Conservation (phyloP, 1,140 invertebrate species). For the Orius insidiosus region DNA sequence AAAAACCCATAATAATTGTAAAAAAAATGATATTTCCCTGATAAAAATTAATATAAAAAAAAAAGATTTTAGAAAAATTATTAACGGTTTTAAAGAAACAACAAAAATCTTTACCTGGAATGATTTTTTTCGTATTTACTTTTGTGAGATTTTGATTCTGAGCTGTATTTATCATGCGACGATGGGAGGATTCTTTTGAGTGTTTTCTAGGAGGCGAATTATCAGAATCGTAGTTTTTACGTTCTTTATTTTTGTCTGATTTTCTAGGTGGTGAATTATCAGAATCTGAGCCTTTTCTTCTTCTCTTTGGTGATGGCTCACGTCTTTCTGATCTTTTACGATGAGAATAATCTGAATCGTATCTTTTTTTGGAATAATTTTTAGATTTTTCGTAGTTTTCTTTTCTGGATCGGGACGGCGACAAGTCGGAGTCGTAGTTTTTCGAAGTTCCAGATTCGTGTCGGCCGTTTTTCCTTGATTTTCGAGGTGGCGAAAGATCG, state of each 20-base stretch:
- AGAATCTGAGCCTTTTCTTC: conserved; percentile 9
- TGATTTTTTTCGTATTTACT: conserved; percentile 12
- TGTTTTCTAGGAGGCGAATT: conserved; percentile 23
- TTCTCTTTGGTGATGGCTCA: conserved; percentile 14
- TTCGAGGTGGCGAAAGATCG: conserved; percentile 20
- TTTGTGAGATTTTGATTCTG: conserved; percentile 23
- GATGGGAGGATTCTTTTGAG: neutral
- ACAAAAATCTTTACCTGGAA: neutral
- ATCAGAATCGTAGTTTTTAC: conserved; percentile 21
- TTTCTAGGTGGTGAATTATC: conserved; percentile 18
- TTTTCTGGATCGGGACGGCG: conserved; percentile 25
- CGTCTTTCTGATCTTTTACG: conserved; percentile 15
- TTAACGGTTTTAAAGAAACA: no score
- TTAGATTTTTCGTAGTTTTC: conserved; percentile 3
- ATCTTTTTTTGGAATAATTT: conserved; percentile 20
- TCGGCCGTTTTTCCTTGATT: neutral
- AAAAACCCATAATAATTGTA: no score
- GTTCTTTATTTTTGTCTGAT: conserved; percentile 9
- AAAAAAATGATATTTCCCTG: no score
- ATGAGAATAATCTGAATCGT: conserved; percentile 15
- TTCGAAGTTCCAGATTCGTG: conserved; percentile 13
- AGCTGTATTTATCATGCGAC: conserved; percentile 13
- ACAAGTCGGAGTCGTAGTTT: conserved; percentile 23
- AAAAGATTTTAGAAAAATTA: neutral
- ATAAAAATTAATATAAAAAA: no score